Conservation (phyloP, 1,140 invertebrate species). For the Xylocopa sonorina region DNA sequence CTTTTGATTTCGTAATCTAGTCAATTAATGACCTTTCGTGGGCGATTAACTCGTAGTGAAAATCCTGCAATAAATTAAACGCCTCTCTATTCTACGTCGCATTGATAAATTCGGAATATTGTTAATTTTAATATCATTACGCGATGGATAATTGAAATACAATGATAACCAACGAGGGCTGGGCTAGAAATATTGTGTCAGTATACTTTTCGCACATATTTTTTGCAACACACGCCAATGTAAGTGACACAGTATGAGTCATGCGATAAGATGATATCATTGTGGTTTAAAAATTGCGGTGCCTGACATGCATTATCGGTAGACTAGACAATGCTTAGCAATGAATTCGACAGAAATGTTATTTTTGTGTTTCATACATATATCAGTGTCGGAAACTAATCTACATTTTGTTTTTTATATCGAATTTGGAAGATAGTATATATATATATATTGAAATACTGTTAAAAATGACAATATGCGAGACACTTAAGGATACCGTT, state of each 20-base stretch:
- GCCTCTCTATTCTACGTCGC: too few relatives aligned
- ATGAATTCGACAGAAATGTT: not conserved
- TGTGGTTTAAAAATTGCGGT: not conserved
- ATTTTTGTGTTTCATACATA: not conserved
- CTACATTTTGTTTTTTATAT: not conserved
- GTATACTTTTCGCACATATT: not conserved
- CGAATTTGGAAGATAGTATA: too few relatives aligned
- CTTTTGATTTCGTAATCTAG: not conserved
- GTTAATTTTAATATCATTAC: not conserved
- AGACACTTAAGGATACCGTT: too few relatives aligned
- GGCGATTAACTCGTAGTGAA: not conserved
- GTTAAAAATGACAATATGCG: too few relatives aligned
- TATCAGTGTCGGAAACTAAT: not conserved
- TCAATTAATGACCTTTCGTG: not conserved
- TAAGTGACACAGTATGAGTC: conserved; percentile 5
- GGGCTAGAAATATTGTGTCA: not conserved
- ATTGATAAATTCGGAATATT: not conserved
- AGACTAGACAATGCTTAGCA: not conserved
- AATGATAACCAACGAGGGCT: not conserved
- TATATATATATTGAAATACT: too few relatives aligned
- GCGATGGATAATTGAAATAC: not conserved
- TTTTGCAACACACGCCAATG: conserved; percentile 8
- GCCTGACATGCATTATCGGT: not conserved
- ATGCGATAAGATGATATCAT: conserved; percentile 7
- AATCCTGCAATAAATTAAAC: not conserved